phyloP scores from a whole-genome alignment of 1,140 invertebrate genomes.

The Drosophila tani region DNA sequence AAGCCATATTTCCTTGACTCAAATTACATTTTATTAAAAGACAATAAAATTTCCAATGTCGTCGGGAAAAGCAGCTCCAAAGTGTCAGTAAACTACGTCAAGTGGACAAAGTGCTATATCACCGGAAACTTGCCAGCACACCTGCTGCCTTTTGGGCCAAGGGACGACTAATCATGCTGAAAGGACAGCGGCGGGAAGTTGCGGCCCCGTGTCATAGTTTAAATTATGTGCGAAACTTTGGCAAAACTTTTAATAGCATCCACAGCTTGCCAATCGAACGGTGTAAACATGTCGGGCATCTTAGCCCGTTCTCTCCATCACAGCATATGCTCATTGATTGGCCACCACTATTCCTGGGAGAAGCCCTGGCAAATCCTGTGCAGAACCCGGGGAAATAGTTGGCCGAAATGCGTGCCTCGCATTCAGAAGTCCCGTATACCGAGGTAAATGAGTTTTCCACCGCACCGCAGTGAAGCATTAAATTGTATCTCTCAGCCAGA shows the following conservation, averaged over 20 bases:
- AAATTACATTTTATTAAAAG: no score
- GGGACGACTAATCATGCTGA: conserved; percentile 66
- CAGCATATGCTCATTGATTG: conserved; percentile 79
- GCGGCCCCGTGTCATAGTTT: conserved; percentile 74
- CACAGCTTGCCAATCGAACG: conserved; percentile 39
- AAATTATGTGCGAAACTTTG: conserved; percentile 80
- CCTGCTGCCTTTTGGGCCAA: conserved; percentile 31
- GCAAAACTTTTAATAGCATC: conserved; percentile 79
- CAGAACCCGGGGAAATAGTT: conserved; percentile 34
- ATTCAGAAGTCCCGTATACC: conserved; percentile 28
- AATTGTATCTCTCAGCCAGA: conserved; percentile 68
- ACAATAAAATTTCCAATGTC: background rate
- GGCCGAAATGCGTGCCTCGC: conserved; percentile 60
- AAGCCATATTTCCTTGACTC: no score
- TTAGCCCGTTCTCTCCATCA: conserved; percentile 25
- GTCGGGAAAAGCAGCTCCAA: conserved; percentile 3
- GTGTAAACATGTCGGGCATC: conserved; percentile 54
- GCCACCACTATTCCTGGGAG: conserved; percentile 55
- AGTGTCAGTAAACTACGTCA: conserved; percentile 43
- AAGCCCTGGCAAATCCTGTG: conserved; percentile 4
- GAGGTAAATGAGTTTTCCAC: conserved; percentile 57
- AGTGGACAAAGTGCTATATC: conserved; percentile 67
- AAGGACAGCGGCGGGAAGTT: conserved; percentile 35
- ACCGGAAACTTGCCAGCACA: conserved; percentile 46
- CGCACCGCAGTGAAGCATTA: conserved; percentile 71